Conservation (phyloP, 2,888 invertebrate genomes). For the Idaea straminata region DNA sequence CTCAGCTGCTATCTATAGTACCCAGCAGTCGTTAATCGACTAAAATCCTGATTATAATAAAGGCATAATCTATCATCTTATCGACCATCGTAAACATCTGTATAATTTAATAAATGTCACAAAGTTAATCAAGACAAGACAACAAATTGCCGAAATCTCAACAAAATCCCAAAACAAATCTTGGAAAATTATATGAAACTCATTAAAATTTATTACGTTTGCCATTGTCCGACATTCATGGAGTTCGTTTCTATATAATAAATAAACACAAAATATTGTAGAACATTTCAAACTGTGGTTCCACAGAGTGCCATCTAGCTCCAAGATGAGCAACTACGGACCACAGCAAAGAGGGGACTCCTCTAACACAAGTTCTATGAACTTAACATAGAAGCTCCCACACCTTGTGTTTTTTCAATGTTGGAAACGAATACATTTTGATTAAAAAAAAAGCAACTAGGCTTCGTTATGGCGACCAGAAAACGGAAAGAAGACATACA, state of each 20-base stretch:
- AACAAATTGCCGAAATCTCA: background rate
- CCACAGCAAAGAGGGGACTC: too few species aligned
- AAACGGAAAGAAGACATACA: too few species aligned
- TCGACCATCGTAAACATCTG: background rate
- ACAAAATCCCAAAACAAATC: background rate
- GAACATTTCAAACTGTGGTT: too few species aligned
- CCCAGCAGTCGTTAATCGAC: background rate
- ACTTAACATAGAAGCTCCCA: too few species aligned
- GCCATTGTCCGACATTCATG: background rate
- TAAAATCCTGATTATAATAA: background rate
- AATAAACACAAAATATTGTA: background rate
- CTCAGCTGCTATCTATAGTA: background rate
- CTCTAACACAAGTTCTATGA: too few species aligned
- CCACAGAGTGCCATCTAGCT: too few species aligned
- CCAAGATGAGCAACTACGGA: too few species aligned
- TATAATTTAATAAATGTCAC: conserved; percentile 1
- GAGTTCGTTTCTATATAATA: background rate
- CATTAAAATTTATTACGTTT: background rate
- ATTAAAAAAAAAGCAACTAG: too few species aligned
- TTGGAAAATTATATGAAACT: background rate
- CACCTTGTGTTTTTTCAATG: too few species aligned
- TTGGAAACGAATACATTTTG: too few species aligned
- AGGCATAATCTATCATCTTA: background rate
- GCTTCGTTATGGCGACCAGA: too few species aligned
- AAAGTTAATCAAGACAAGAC: background rate